Base-by-base conservation (phyloP, 2,113 vertebrate genomes). In the Vicugna pacos region DNA sequence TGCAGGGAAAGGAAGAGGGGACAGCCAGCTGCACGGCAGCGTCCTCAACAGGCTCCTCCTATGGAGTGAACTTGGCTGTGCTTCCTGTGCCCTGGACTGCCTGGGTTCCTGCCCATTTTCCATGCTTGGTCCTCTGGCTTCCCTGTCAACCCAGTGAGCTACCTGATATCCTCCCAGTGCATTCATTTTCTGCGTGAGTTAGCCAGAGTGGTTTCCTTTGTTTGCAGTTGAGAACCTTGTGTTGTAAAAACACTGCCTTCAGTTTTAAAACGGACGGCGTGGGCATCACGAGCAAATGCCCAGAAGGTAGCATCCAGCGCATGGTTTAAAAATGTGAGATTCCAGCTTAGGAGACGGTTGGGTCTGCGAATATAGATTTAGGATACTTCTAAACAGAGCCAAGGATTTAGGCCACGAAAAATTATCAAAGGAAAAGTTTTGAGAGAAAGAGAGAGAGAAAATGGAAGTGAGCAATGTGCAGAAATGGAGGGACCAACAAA, bases 121-220 rank as follows among this genome's bases (percentile, higher is more conserved):
- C 72, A 24, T 69, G 46, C 28, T 82, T 90, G 77, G 65, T 89
- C 50, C 87, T 94, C 85, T 62, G 58, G n/a, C 64, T 38, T 97
- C 77, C 82, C 64, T 89, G 73, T 38, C 2, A 3, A 88, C 28
- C 13, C 16, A 89, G 69, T 80, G 77, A 86, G 54, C 67, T 48
- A 95, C 76, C 84, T 73, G 80, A 83, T 95, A 92, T 32, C 86
- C 35, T 92, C 80, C 15, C 67, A 58, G 82, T 38, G 89, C 96
- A 86, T 93, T 91, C n/a, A 15, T 89, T 94, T 97, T 93, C 95
- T 92, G 90, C 70, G 58, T 93, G 16, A 42, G 75, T 89, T 93
- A 80, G 82, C 73, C 86, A 80, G 75, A 86, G 64, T 83, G 73
- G 64, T 96, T 96, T 94, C 87, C 93, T 83, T 67, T 91, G 52